Conservation (phyloP, 2,888 invertebrate species). For the Torymus tubicola region DNA sequence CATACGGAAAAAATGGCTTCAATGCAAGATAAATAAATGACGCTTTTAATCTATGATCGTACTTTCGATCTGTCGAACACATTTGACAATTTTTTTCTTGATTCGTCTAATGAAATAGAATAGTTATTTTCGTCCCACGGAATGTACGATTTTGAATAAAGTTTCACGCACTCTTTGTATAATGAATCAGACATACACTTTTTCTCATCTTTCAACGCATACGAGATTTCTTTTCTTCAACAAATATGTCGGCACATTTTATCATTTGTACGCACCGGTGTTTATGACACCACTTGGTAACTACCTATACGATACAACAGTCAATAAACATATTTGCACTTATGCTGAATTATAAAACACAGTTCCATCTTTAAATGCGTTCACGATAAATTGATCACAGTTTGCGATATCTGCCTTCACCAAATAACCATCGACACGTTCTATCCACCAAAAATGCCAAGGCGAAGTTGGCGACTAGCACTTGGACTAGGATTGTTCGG, state of each 20-base stretch:
- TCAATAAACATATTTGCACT: constrained; percentile 59
- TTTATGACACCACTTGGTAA: constrained; percentile 55
- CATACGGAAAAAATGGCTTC: background rate
- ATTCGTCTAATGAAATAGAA: background rate
- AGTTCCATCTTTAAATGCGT: constrained; percentile 51
- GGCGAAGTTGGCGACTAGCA: constrained; percentile 90
- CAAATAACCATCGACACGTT: constrained; percentile 89
- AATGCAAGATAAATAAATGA: too few species aligned
- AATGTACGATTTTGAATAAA: constrained; percentile 34
- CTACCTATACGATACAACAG: constrained; percentile 58
- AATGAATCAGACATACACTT: constrained; percentile 32
- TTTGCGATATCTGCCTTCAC: constrained; percentile 82
- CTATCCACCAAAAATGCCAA: constrained; percentile 92
- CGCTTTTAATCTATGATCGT: too few species aligned
- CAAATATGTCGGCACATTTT: constrained; percentile 48
- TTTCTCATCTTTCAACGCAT: constrained; percentile 18
- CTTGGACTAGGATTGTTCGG: constrained; percentile 88
- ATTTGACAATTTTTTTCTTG: background rate
- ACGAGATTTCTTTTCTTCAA: constrained; percentile 42
- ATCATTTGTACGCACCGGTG: constrained; percentile 47
- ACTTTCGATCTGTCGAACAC: too few species aligned
- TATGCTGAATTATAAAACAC: constrained; percentile 49
- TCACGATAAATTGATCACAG: constrained; percentile 68
- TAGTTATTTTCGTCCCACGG: background rate
- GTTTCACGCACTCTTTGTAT: constrained; percentile 18